phyloP scores from a whole-genome alignment of 1,140 invertebrate species.

The Tribolium castaneum region DNA sequence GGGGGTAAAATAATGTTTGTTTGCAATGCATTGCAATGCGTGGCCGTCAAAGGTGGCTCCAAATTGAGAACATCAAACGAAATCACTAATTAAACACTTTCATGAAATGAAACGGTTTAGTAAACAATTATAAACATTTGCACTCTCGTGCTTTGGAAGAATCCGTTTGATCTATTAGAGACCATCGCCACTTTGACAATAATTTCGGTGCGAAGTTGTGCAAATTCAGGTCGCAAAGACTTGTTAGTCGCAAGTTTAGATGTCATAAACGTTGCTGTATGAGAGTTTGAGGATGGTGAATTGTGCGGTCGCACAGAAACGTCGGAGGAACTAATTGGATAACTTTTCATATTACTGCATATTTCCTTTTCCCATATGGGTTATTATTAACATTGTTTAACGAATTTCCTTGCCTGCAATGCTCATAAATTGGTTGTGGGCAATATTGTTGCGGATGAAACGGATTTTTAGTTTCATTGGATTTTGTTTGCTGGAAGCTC shows the following conservation, averaged over 20 bases:
- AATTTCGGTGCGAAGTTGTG: conserved; percentile 4
- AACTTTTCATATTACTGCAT: conserved; percentile 23
- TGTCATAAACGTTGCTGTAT: conserved; percentile 5
- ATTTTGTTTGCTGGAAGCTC: neutral
- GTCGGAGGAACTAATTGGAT: conserved; percentile 16
- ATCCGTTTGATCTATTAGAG: neutral
- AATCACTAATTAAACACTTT: conserved; percentile 28
- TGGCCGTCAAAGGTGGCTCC: conserved; percentile 19
- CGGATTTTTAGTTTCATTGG: conserved; percentile 1
- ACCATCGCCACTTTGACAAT: neutral
- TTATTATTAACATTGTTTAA: neutral
- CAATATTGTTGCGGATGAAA: neutral
- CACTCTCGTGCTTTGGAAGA: neutral
- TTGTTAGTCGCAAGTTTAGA: conserved; percentile 12
- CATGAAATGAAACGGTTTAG: conserved; percentile 16
- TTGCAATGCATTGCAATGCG: neutral
- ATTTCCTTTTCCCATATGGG: conserved; percentile 5
- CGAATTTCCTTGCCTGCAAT: neutral
- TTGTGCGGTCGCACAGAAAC: neutral
- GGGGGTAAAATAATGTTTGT: neutral
- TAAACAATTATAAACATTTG: conserved; percentile 27
- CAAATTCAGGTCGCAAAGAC: conserved; percentile 14
- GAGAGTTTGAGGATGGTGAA: neutral
- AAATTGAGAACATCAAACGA: conserved; percentile 21
- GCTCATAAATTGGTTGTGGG: too few relatives aligned